A percentile compares a stretch with the other conserved stretches of the same genome.
Evolutionary conservation across 1,140 invertebrate species (phyloP).

Genomic region (Hirudo medicinalis): DNA sequence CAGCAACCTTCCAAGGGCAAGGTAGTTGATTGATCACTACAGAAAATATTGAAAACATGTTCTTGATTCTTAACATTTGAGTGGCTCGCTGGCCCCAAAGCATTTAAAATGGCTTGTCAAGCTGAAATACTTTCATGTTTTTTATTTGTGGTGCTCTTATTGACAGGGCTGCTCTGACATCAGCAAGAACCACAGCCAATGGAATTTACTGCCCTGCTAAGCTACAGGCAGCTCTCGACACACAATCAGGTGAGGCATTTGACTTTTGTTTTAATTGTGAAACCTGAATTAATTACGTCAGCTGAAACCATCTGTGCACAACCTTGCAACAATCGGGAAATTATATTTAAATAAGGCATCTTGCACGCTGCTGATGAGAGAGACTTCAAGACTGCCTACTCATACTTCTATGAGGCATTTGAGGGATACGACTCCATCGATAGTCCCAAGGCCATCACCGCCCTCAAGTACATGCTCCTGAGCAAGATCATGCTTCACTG

Average conservation of each 20-base stretch:
- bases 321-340: neutral
- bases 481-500: conserved; percentile 94
- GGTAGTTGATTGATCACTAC: conserved; percentile 26
- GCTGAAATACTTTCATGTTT: conserved; percentile 11
- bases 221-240: conserved; percentile 86
- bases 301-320: neutral
- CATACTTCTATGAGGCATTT: conserved; percentile 99
- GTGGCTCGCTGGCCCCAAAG: neutral
- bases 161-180: conserved; percentile 76
- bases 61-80: neutral
- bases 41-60: too few species aligned
- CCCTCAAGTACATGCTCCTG: conserved; percentile 95
- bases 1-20: conserved; percentile 87
- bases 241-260: conserved; percentile 63
- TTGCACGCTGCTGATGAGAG: conserved; percentile 96
- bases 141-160: neutral
- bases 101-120: neutral
- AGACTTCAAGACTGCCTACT: conserved; percentile 99
- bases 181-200: conserved; percentile 95
- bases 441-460: conserved; percentile 69
- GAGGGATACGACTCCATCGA: conserved; percentile 96
- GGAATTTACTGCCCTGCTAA: conserved; percentile 97
- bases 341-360: conserved; percentile 50
- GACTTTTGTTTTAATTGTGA: too few species aligned
- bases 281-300: neutral